A percentile compares a stretch with the other conserved stretches of the same genome.
These are phyloP conservation scores for Montipora capitata DNA, from an alignment of 92 coral and sea anemone genomes.

Conservation along the genomic window DNA sequence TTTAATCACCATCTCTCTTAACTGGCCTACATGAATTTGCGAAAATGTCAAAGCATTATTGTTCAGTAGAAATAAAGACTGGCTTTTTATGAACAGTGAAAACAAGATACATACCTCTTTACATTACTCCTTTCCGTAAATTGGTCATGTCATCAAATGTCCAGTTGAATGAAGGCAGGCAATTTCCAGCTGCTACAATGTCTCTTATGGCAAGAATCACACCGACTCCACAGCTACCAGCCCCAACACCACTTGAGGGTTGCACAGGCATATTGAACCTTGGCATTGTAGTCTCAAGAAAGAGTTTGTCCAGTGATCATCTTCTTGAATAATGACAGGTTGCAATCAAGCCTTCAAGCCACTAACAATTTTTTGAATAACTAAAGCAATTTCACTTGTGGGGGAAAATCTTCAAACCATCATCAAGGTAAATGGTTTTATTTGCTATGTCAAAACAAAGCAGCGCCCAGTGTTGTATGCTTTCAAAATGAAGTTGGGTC, in stretches of 20 bases:
- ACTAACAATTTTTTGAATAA: conserved; percentile 13
- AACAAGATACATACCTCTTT: no score
- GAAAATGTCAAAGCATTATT: no score
- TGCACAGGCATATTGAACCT: conserved; percentile 19
- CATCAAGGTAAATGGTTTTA: conserved; percentile 29
- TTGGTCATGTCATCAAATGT: conserved; percentile 12
- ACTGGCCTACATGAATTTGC: no score
- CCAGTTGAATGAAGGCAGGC: conserved; percentile 39
- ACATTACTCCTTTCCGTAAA: conserved; percentile 28
- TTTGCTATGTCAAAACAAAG: conserved; percentile 9
- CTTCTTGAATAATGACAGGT: neutral
- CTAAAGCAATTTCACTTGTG: conserved; percentile 6
- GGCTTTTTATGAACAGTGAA: no score
- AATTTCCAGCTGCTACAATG: neutral
- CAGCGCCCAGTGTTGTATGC: conserved; percentile 50
- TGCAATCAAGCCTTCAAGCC: neutral
- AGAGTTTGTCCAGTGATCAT: conserved; percentile 18
- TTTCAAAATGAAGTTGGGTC: conserved; percentile 16
- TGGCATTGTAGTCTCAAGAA: conserved; percentile 7
- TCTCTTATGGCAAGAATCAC: conserved; percentile 46
- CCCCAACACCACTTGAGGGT: conserved; percentile 26
- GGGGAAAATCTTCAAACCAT: conserved; percentile 34
- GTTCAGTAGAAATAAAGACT: no score
- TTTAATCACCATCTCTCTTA: no score
- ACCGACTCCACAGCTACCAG: conserved; percentile 48